Evolutionary conservation across 2,888 invertebrate species (phyloP), one percentile per base, ranked within the genome.

Genomic region (Notodonta dromedarius): DNA sequence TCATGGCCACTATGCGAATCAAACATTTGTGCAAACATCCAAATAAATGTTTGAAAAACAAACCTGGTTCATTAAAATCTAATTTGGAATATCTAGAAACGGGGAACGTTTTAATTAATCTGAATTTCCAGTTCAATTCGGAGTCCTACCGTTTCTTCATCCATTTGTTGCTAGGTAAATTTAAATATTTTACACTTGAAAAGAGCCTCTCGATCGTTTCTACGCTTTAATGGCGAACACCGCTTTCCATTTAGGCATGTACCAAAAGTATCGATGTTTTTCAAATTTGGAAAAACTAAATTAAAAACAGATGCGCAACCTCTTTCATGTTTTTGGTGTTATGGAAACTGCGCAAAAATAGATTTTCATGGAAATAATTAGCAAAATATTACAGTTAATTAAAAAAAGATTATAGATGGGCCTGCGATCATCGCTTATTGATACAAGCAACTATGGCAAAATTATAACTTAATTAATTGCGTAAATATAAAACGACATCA

Each of bases 161-260:
- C 78, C 84, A 86, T 88, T 88, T 86, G 85, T 87, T 85, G 80
- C 77, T 76, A 74, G 77, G 81, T 65, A 79, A 87, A 90, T 90
- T 91, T 87, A 86, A 90, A 91, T 91, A 91, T 90, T 88, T 90
- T 86, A 89, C 84, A 84, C 86, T 87, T 78, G 83, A 83, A 83
- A 81, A 80, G 85, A 79, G 80, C 81, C 77, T 56, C 79, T 78
- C 83, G 84, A 89, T 88, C 86, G 86, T 87, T 85, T 79, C 85
- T 88, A 85, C 88, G 78, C 86, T 91, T 90, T 90, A 91, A 91
- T 86, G 87, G 78, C 74, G 59, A 52, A 55, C 60, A 68, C 57
- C 58, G 40, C 16, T 55, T 42, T 42, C 58, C 56, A 56, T 56
- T 68, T 53, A 64, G 62, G 56, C 64, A 62, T 58, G 68, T 62